Evolutionary conservation across 1,140 invertebrate genomes (phyloP).

Genomic region (Platyura marginata): DNA sequence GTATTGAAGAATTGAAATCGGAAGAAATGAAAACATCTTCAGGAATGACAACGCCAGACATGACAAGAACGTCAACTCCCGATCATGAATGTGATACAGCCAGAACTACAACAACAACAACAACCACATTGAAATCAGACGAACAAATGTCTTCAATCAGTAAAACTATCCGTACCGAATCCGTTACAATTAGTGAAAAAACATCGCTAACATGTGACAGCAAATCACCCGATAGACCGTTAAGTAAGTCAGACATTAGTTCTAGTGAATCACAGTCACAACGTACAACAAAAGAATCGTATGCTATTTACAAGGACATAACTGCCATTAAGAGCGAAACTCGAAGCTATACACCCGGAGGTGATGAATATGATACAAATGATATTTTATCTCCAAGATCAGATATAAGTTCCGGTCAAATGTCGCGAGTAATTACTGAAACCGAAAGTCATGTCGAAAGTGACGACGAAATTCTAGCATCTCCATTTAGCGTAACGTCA

Average conservation of each 20-base stretch:
- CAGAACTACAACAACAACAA: background rate
- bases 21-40: background rate
- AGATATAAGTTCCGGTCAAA: constrained; percentile 33
- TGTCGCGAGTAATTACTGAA: constrained; percentile 25
- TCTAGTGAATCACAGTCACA: constrained; percentile 15
- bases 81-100: constrained; percentile 4
- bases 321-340: constrained; percentile 28
- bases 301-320: constrained; percentile 12
- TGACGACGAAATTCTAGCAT: constrained; percentile 32
- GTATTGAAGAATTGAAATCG: constrained; percentile 15
- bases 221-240: no score
- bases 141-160: constrained; percentile 24
- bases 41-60: background rate
- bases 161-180: constrained; percentile 23
- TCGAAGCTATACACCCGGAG: constrained; percentile 36
- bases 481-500: constrained; percentile 42
- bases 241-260: no score
- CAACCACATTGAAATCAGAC: constrained; percentile 6
- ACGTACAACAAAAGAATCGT: constrained; percentile 10
- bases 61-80: constrained; percentile 6
- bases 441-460: constrained; percentile 18
- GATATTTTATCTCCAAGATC: constrained; percentile 30
- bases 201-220: background rate
- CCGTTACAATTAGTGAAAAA: constrained; percentile 22
- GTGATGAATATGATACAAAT: constrained; percentile 33